Evolutionary conservation across 37 sponge, comb jelly and placozoan species (phyloP).

Genomic region (Cliona cf. orientalis): DNA sequence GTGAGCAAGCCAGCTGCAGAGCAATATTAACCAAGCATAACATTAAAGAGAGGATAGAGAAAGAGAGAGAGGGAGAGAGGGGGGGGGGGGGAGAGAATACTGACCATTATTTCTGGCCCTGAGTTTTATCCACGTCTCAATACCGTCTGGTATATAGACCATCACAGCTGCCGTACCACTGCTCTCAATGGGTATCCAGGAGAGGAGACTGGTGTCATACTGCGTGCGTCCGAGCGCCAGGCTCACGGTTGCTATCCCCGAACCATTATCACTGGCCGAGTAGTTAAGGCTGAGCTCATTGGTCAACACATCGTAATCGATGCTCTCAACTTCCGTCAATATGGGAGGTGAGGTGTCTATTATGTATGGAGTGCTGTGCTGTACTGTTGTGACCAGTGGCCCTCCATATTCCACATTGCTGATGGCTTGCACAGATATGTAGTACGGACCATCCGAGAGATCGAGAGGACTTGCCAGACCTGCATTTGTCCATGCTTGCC

Average conservation of each 20-base stretch:
- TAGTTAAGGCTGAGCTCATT: constrained; percentile 49
- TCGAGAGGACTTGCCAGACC: constrained; percentile 39
- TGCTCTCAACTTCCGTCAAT: constrained; percentile 6
- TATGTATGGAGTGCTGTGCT: constrained; percentile 78
- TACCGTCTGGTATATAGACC: constrained; percentile 70
- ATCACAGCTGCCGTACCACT: constrained; percentile 15
- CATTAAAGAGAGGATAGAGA: too few relatives aligned
- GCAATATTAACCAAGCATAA: not conserved
- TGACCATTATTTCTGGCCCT: constrained; percentile 80
- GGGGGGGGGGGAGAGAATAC: not conserved
- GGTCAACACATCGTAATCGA: constrained; percentile 38
- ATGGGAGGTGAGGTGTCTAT: constrained; percentile 81
- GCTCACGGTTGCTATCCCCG: constrained; percentile 50
- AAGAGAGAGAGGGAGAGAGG: too few relatives aligned
- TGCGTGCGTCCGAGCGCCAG: constrained; percentile 66
- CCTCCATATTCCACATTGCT: constrained; percentile 82
- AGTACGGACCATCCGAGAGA: constrained; percentile 81
- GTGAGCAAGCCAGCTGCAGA: constrained; percentile 61
- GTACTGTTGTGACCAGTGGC: constrained; percentile 78
- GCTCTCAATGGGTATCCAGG: constrained; percentile 42
- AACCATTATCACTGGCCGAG: constrained; percentile 71
- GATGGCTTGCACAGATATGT: constrained; percentile 75
- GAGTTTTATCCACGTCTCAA: constrained; percentile 64
- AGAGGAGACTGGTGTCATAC: constrained; percentile 43
- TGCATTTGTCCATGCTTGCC: constrained; percentile 57